Conservation (phyloP, 2,113 vertebrate species). For the Dasypus novemcinctus region DNA sequence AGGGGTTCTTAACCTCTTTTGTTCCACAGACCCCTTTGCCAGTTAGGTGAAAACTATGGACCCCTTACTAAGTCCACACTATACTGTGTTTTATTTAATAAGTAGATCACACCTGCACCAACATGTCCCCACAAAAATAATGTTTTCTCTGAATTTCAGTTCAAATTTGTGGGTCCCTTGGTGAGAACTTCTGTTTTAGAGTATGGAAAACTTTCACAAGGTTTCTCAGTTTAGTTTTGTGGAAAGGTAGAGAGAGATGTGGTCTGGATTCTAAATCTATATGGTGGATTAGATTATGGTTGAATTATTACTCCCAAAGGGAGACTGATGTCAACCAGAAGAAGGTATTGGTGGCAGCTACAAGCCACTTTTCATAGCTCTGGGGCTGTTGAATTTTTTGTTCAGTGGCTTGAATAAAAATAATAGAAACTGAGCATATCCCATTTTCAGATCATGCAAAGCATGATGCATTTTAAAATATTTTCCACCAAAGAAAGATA, state of each 20-base stretch:
- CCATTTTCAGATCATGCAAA: not conserved
- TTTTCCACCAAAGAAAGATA: not conserved
- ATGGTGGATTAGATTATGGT: not conserved
- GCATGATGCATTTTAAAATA: not conserved
- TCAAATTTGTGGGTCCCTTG: too few relatives aligned
- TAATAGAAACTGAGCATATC: not conserved
- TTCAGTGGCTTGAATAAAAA: not conserved
- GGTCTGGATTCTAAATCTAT: not conserved
- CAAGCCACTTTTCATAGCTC: not conserved
- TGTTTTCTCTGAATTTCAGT: too few relatives aligned
- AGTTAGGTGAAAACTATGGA: too few relatives aligned
- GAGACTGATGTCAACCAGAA: not conserved
- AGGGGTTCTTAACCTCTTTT: too few relatives aligned
- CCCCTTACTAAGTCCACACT: too few relatives aligned
- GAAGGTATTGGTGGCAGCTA: not conserved
- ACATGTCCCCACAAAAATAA: too few relatives aligned
- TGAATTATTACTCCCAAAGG: not conserved
- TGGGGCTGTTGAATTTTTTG: not conserved
- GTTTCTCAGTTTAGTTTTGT: conserved; percentile 18
- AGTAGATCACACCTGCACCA: too few relatives aligned
- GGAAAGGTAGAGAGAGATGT: conserved; percentile 9
- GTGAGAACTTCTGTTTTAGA: not conserved
- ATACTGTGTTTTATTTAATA: too few relatives aligned
- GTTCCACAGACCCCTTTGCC: too few relatives aligned
- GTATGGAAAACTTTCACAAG: not conserved